Evolutionary conservation across 2,888 invertebrate species (phyloP).

Genomic region (Epistrophella euchroma): DNA sequence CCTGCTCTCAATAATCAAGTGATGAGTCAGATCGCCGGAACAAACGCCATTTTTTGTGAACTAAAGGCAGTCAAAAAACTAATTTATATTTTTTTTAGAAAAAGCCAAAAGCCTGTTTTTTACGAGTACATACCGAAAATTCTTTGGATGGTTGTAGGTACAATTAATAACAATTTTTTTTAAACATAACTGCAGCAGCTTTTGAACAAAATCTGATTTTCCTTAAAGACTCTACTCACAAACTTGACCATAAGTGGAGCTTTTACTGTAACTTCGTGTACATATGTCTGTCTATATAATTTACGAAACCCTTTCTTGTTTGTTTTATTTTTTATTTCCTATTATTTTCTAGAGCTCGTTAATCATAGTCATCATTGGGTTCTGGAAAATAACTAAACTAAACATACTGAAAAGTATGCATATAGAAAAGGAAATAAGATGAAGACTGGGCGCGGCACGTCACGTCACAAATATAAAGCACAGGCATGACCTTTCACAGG

Average conservation of each 20-base stretch:
- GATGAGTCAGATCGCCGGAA: no score
- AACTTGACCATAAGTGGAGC: not conserved
- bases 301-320: not conserved
- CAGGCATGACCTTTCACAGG: slow-evolving; percentile 51
- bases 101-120: no score
- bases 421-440: slow-evolving; percentile 18
- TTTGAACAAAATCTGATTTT: no score
- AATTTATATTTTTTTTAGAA: no score
- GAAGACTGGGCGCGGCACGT: not conserved
- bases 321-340: slow-evolving; percentile 8
- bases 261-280: slow-evolving; percentile 16
- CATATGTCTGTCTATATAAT: slow-evolving; percentile 11
- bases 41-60: no score
- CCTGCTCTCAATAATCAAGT: no score
- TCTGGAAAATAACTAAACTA: slow-evolving; percentile 44
- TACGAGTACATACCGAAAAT: no score
- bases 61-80: no score
- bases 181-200: no score
- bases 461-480: slow-evolving; percentile 55
- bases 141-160: no score
- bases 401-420: not conserved
- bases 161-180: no score
- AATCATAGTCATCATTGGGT: slow-evolving; percentile 63
- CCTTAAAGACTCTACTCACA: no score
- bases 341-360: slow-evolving; percentile 42